Percentiles rank a stretch among this genome's conserved stretches.
phyloP scores from a whole-genome alignment of 2,888 invertebrate species.

The Leptopilina drosophilae region DNA sequence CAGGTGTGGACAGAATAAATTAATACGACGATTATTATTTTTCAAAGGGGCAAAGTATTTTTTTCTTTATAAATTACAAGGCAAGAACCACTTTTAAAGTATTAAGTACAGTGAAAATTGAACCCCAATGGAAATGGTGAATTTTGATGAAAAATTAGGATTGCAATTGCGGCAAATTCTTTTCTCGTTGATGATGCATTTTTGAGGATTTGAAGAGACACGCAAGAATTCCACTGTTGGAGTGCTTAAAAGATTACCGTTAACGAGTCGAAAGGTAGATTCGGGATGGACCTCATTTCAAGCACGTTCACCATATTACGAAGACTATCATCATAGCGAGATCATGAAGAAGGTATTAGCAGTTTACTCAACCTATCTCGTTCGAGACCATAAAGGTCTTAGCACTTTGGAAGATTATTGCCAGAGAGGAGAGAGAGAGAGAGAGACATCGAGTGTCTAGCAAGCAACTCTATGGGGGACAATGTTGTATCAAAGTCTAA shows the following conservation, averaged over 20 bases:
- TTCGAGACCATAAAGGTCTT: conserved; percentile 55
- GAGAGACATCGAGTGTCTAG: not conserved
- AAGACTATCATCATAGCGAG: conserved; percentile 40
- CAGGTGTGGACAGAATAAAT: no score
- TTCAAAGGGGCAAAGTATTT: no score
- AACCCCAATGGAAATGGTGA: no score
- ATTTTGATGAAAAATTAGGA: no score
- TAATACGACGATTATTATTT: no score
- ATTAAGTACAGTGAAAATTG: no score
- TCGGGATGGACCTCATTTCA: conserved; percentile 52
- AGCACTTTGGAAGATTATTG: conserved; percentile 59
- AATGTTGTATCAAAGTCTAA: conserved; percentile 13
- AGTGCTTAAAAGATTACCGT: conserved; percentile 62
- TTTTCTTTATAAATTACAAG: no score
- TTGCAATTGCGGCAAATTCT: not conserved
- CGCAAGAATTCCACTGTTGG: conserved; percentile 39
- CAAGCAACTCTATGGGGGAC: not conserved
- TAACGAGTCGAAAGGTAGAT: conserved; percentile 63
- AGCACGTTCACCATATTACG: conserved; percentile 55
- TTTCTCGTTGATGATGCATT: no score
- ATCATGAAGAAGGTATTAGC: conserved; percentile 60
- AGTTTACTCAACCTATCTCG: conserved; percentile 60
- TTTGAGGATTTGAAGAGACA: not conserved
- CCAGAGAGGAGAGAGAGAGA: not conserved
- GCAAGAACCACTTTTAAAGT: no score